Base-by-base conservation (phyloP, 2,113 vertebrate species). In the Oryzias celebensis region DNA sequence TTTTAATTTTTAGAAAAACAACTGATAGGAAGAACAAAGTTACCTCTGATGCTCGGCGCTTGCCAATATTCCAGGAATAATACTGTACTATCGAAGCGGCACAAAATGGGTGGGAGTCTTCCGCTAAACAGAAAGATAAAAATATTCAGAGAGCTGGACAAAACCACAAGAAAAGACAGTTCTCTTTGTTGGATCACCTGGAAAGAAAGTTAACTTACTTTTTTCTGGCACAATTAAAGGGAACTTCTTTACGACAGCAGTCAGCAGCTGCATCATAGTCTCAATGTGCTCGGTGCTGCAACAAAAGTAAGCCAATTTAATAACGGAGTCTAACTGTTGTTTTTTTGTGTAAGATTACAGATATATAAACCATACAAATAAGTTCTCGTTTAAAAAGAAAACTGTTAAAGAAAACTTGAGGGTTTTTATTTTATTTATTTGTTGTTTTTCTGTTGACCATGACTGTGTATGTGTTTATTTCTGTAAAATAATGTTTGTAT, bases 31-130 rank as follows among this genome's bases (percentile, higher is more conserved):
- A 31, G 17, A 46, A 28, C 26, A 57, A 59, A 56, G 23, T 90
- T 91, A 98, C 96, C 96, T 99, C 97, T 0, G 96, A 93, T 24
- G 96, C 97, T 81, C 97, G 93, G 57, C 96, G 92, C 76, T 99
- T 99, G 53, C 97, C 97, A 75, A 99, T 98, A 91, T 94, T 98
- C 97, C 97, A 99, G 68, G 94, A 93, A 69, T 95, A 98, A 88
- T 96, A 98, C 84, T 97, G 96, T 65, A 97, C 95, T 71, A 93
- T 84, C 17, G 97, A 98, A 59, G 88, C 84, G 3, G 96, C 96
- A 86, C 95, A 98, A 71, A 96, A 99, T 1, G 93, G 94, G 89
- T 93, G 93, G 36, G 93, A 91, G 67, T 95, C 95, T 75, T 98
- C 96, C 65, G 91, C 96, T 93, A 52, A 49, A 75, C 15, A 52